Evolutionary conservation across 2,113 vertebrate genomes (phyloP), one percentile per base, ranked within the genome.

Genomic region (Eurystomus gularis): DNA sequence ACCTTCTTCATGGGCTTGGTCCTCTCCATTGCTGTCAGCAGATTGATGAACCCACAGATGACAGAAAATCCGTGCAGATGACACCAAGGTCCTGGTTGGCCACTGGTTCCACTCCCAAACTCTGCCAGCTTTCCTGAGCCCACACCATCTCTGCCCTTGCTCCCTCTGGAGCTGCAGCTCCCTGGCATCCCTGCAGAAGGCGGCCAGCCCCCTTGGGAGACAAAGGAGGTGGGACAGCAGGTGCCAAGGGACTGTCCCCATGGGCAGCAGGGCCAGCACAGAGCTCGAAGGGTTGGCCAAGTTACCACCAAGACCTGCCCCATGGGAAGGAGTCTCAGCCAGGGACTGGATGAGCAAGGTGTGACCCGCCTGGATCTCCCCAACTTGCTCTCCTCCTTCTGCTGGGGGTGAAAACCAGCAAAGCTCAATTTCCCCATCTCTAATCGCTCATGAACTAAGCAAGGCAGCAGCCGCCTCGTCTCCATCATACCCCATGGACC

Each of bases 401-500:
- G 24, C 77, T 18, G 39, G 35, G 16, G n/a, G 10, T 9, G 33
- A 58, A 78, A n/a, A 12, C 0, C 18, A 40, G 35, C 14, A n/a
- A 5, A 35, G 4, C 24, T 15, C 3, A 16, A 35, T 42, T 46
- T n/a, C 71, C 57, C 81, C 4, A 1, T 29, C 37, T 21, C 33
- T 12, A 44, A 31, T 5, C 8, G 0, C 7, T 4, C 2, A 15
- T 0, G 33, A 21, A 8, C n/a, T 33, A 31, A 49, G 39, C 40
- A 2, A 40, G 8, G 40, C 0, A 11, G 62, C 1, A 3, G 51
- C 70, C n/a, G 62, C 68, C n/a, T 49, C 65, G 7, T 8, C 39
- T 29, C 42, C 1, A 0, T 2, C 49, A 13, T 48, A 3, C 20
- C 51, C 65, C 17, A 2, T 0, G 8, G 5, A 65, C 68, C 75